Evolutionary conservation across 2,797 vertebrate species (phyloP).

Genomic region (Chromis chromis): DNA sequence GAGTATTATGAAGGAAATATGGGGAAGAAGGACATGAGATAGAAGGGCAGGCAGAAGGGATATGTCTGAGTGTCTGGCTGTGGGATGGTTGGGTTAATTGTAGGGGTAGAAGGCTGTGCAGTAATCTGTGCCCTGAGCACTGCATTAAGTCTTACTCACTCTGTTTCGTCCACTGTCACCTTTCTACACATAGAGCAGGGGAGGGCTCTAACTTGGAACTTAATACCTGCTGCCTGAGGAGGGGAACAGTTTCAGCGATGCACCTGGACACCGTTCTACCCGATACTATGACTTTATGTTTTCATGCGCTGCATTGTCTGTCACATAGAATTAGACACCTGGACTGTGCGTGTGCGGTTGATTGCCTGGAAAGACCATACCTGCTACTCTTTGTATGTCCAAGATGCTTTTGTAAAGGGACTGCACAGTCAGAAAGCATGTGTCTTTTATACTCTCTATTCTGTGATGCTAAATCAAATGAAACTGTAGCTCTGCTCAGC

Average conservation of each 20-base stretch:
- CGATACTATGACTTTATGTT: slow-evolving; percentile 43
- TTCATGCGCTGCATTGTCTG: slow-evolving; percentile 32
- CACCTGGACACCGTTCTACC: slow-evolving; percentile 41
- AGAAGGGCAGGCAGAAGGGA: slow-evolving; percentile 25
- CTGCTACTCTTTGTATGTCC: slow-evolving; percentile 28
- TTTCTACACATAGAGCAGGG: slow-evolving; percentile 31
- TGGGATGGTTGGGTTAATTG: slow-evolving; percentile 50
- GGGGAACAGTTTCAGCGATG: slow-evolving; percentile 31
- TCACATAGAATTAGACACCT: slow-evolving; percentile 35
- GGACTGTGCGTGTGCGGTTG: slow-evolving; percentile 3
- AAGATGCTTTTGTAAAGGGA: slow-evolving; percentile 19
- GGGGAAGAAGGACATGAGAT: slow-evolving; percentile 32
- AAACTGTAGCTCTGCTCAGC: slow-evolving; percentile 48
- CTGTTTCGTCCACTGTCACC: slow-evolving; percentile 40
- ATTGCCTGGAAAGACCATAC: slow-evolving; percentile 57
- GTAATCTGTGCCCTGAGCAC: slow-evolving; percentile 49
- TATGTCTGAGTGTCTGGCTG: slow-evolving; percentile 6
- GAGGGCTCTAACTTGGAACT: slow-evolving; percentile 46
- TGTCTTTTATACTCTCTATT: slow-evolving; percentile 26
- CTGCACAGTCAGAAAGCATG: slow-evolving; percentile 14
- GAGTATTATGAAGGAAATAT: slow-evolving; percentile 24
- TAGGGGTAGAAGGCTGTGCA: slow-evolving; percentile 35
- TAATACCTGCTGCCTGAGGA: slow-evolving; percentile 49
- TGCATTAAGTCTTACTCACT: slow-evolving; percentile 49
- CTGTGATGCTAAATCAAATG: slow-evolving; percentile 53